Evolutionary conservation across 2,888 invertebrate species (phyloP), one percentile per base, ranked within the genome.

Genomic region (Cabera pusaria): DNA sequence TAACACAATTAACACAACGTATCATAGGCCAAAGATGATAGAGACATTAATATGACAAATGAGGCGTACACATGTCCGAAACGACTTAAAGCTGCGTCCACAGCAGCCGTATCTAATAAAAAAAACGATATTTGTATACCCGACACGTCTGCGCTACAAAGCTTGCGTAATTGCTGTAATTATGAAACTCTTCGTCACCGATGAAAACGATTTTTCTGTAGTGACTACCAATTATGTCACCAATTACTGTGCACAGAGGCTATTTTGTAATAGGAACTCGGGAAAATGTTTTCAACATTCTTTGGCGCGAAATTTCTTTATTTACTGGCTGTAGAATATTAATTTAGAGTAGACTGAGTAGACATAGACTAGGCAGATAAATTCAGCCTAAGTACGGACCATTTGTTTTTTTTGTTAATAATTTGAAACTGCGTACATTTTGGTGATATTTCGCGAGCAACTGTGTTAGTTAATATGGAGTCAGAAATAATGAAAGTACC

Each of bases 161-260:
- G 68, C 69, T 66, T 58, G 70, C 78, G 72, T 83, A 82, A 82
- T 83, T 79, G 74, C 79, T 64, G 76, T 76, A 75, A 83, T 83
- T 82, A 80, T 79, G 80, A 74, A 82, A 84, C 83, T 82, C 85
- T 83, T 85, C 78, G 76, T 76, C 72, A 74, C 70, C 82, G 79
- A 85, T 84, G 82, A 75, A 79, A 84, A 82, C 75, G 77, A 84
- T 86, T 85, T 83, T 82, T 81, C 76, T 78, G 77, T 69, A 70
- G 80, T 71, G 80, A 78, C 79, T 77, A 77, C 80, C 79, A 81
- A 79, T 84, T 84, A 83, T 73, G 71, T 74, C 68, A 73, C 76
- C 77, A 79, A 82, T 83, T 82, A 79, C 73, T 67, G 60, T 58
- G 64, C 59, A 72, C 67, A 66, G 64, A 56, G 53, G 63, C 64